These are phyloP conservation scores for Tineola bisselliella DNA, from an alignment of 2,888 invertebrate genomes.

Conservation along the genomic window DNA sequence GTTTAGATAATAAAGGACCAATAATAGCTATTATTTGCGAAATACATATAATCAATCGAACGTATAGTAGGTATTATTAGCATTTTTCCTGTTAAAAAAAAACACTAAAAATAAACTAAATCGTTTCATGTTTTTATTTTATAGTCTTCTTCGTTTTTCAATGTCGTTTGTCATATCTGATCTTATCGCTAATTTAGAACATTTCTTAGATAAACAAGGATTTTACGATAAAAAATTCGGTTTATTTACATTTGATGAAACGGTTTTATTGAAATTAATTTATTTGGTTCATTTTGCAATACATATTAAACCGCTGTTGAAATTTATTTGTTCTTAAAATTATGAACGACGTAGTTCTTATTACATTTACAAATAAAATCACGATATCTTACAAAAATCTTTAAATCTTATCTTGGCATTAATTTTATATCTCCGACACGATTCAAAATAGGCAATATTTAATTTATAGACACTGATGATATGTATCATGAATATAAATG, in stretches of 20 bases:
- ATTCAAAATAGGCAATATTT: slow-evolving; percentile 34
- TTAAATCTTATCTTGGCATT: no score
- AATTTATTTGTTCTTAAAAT: no score
- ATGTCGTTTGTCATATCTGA: background rate
- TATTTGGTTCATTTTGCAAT: no score
- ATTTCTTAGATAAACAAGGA: background rate
- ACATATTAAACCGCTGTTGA: no score
- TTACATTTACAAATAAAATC: no score
- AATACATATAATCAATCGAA: no score
- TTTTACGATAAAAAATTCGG: slow-evolving; percentile 19
- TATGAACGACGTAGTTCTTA: no score
- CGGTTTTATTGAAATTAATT: background rate
- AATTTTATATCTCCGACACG: background rate
- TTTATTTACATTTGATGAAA: slow-evolving; percentile 21
- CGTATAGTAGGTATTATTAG: background rate
- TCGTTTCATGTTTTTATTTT: background rate
- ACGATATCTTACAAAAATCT: no score
- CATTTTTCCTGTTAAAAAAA: background rate
- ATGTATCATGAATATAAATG: slow-evolving; percentile 65
- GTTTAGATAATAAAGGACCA: no score
- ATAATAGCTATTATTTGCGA: no score
- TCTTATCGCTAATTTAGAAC: slow-evolving; percentile 1
- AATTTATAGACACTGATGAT: slow-evolving; percentile 59
- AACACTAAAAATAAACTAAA: background rate
- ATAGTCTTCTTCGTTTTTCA: background rate